phyloP scores from a whole-genome alignment of 2,113 vertebrate species.

The Semnopithecus entellus region DNA sequence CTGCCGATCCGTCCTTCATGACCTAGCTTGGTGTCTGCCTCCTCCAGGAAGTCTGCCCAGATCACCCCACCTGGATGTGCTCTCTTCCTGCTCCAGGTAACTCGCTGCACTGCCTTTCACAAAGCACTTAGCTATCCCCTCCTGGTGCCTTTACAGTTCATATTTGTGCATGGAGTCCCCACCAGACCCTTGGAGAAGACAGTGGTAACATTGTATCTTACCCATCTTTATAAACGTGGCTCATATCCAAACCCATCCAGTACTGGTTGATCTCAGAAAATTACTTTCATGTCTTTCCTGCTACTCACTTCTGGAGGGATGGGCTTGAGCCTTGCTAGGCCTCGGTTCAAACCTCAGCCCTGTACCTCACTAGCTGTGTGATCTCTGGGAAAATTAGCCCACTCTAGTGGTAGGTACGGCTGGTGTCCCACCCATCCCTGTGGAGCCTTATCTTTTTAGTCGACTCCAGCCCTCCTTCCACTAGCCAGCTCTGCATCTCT shows the following conservation, averaged over 20 bases:
- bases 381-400: no score
- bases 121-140: neutral
- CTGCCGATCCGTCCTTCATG: no score
- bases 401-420: neutral
- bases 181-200: neutral
- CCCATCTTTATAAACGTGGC: neutral
- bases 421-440: neutral
- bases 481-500: neutral
- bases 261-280: neutral
- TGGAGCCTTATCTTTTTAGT: no score
- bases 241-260: neutral
- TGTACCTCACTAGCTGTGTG: neutral
- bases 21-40: neutral
- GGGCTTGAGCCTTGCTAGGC: neutral
- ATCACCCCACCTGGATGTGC: neutral
- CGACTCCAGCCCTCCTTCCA: neutral
- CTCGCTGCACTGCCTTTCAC: neutral
- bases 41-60: neutral
- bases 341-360: neutral
- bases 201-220: neutral
- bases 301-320: no score
- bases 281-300: neutral
- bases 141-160: neutral
- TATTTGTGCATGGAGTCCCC: neutral
- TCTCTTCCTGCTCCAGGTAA: neutral